Percentiles rank a stretch among this genome's conserved stretches.
phyloP scores from a whole-genome alignment of 2,113 vertebrate genomes.

The Euleptes europaea region DNA sequence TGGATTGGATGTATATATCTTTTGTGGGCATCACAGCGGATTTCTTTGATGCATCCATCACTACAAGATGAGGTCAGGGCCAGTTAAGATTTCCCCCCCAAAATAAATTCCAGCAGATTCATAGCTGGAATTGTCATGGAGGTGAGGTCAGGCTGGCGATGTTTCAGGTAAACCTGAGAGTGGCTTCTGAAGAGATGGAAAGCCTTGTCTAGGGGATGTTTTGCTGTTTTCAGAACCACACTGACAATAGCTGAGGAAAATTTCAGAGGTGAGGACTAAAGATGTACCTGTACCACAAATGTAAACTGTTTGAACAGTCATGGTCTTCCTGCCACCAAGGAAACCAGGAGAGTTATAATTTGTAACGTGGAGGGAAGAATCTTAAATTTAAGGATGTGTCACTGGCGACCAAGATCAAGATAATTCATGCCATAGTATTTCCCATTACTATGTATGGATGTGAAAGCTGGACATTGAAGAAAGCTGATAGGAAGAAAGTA shows the following conservation, averaged over 20 bases:
- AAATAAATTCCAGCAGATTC: not conserved
- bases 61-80: not conserved
- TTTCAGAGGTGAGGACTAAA: not conserved
- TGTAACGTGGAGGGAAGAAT: too few relatives aligned
- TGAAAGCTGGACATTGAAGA: too few relatives aligned
- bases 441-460: too few relatives aligned
- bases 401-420: too few relatives aligned
- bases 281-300: not conserved
- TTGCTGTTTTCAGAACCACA: not conserved
- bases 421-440: too few relatives aligned
- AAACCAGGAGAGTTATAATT: not conserved
- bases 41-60: not conserved
- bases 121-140: not conserved
- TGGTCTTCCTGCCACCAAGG: not conserved
- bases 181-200: not conserved
- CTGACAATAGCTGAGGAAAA: too few relatives aligned
- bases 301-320: not conserved
- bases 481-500: too few relatives aligned
- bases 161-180: not conserved
- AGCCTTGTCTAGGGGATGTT: not conserved
- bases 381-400: not conserved
- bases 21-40: not conserved
- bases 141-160: not conserved
- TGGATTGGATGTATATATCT: not conserved
- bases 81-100: not conserved